Evolutionary conservation across 2,797 vertebrate genomes (phyloP), one percentile per base, ranked within the genome.

Genomic region (Podargus strigoides): DNA sequence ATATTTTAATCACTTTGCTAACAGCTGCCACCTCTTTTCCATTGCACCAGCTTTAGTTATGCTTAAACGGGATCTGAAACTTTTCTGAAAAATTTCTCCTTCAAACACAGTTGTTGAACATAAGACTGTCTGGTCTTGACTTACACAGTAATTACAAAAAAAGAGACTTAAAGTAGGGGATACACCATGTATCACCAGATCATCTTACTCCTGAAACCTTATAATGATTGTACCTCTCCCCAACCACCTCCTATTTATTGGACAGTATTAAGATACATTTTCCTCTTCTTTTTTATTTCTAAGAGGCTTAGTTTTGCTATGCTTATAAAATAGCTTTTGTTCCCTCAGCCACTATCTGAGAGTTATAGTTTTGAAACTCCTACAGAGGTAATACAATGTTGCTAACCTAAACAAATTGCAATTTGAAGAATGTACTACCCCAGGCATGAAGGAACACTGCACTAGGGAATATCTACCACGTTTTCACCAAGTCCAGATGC

Each of bases 131-230:
- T 80, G 60, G 32, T 37, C 23, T n/a, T 39, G 28, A 76, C 62
- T 28, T 14, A 58, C 10, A 30, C 1, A 17, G 4, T 26, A 85
- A 63, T 39, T 22, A 78, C 5, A 39, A 5, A 68, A 53, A 67
- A 55, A 56, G 41, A n/a, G 7, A 39, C 24, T 46, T 6, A 20
- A 66, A 64, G 26, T 18, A 44, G 20, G 28, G 24, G 15, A 39
- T 17, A 68, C 4, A 36, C 14, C 42, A 58, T 0, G 1, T 37
- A 60, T 24, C 21, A 44, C 5, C 50, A 64, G 14, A 41, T 1
- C n/a, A 9, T 20, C 49, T 72, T 46, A 46, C 1, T 80, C 16
- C 34, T 58, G 34, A 91, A 39, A 4, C 5, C 12, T n/a, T 60
- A 32, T 24, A 46, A 56, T 7, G 11, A n/a, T n/a, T 37, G 7